Percentiles rank a stretch among this genome's conserved stretches.
Evolutionary conservation across 1,140 invertebrate genomes (phyloP).

Genomic region (Anoplolepis gracilipes): DNA sequence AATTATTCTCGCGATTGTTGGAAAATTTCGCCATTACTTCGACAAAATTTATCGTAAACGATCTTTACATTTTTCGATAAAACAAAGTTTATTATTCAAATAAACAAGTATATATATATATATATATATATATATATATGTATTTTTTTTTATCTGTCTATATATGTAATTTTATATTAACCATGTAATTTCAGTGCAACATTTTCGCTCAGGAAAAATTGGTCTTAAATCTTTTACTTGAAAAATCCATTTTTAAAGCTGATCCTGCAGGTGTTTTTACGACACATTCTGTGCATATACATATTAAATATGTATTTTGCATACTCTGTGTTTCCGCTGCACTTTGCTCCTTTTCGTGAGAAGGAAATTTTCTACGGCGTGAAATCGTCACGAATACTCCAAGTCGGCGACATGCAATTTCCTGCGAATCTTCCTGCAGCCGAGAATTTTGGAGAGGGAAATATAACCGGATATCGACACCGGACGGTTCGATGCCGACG

Average conservation of each 20-base stretch:
- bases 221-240: neutral
- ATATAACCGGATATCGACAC: slow-evolving; percentile 38
- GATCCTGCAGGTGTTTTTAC: too few relatives aligned
- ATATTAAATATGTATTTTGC: neutral
- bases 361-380: neutral
- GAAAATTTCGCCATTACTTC: neutral
- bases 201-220: neutral
- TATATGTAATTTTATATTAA: too few relatives aligned
- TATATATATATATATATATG: neutral
- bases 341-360: neutral
- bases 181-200: too few relatives aligned
- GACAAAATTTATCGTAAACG: slow-evolving; percentile 3
- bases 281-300: neutral
- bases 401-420: slow-evolving; percentile 36
- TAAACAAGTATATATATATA: neutral
- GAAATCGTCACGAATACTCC: slow-evolving; percentile 50
- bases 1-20: neutral
- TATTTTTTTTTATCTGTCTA: too few relatives aligned
- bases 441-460: neutral
- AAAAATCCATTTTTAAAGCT: neutral
- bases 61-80: neutral
- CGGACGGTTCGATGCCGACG: slow-evolving; percentile 10
- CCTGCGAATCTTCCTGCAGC: slow-evolving; percentile 15
- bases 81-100: neutral
- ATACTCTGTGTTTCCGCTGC: slow-evolving; percentile 9